Evolutionary conservation across 2,113 vertebrate species (phyloP).

Genomic region (Benitochromis conjunctus): DNA sequence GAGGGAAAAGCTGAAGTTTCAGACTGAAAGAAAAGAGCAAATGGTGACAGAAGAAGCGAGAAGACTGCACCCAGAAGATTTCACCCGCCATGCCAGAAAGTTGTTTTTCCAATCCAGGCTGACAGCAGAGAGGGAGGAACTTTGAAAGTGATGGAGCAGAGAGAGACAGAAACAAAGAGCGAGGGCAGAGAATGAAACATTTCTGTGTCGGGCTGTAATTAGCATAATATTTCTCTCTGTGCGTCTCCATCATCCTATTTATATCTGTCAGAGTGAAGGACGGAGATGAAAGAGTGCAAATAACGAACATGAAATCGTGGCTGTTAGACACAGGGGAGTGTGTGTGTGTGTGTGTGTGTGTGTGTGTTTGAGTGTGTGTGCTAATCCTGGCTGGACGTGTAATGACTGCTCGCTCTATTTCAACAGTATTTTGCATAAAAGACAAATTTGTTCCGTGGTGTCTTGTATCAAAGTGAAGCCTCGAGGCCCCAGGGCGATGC

Average conservation of each 20-base stretch:
- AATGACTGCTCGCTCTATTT: slow-evolving; percentile 29
- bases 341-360: neutral
- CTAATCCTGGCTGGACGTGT: slow-evolving; percentile 14
- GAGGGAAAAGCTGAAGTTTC: neutral
- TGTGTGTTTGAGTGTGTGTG: neutral
- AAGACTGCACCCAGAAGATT: slow-evolving; percentile 7
- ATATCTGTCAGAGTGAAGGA: slow-evolving; percentile 35
- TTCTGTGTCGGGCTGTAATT: slow-evolving; percentile 25
- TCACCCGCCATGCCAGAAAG: neutral
- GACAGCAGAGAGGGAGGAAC: neutral
- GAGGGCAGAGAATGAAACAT: neutral
- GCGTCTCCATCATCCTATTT: slow-evolving; percentile 44
- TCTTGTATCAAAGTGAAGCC: slow-evolving; percentile 34
- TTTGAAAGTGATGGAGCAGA: neutral
- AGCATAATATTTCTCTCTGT: slow-evolving; percentile 28
- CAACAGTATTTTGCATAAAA: slow-evolving; percentile 25
- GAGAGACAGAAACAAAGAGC: neutral
- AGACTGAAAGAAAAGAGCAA: neutral
- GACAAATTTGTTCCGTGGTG: neutral
- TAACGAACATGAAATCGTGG: slow-evolving; percentile 32
- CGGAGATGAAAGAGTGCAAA: slow-evolving; percentile 33
- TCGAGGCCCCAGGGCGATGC: neutral
- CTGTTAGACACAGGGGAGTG: slow-evolving; percentile 23
- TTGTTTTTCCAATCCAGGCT: neutral
- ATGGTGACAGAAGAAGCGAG: neutral